Evolutionary conservation across 1,140 invertebrate species (phyloP).

Genomic region (Lordiphosa mommai): DNA sequence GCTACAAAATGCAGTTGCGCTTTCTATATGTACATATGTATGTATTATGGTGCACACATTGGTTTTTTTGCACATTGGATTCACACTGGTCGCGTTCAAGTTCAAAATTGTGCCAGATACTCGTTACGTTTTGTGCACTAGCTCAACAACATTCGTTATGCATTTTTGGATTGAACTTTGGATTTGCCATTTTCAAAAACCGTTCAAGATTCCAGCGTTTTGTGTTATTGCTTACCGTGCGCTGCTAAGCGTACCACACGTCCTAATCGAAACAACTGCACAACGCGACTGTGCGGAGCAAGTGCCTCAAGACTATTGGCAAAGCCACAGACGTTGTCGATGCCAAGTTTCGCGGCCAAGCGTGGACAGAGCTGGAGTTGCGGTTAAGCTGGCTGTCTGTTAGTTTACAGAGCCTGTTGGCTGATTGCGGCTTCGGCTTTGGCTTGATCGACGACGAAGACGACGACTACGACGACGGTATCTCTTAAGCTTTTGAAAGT

Average conservation of each 20-base stretch:
- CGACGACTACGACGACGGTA: not conserved
- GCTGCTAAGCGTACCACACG: slow-evolving; percentile 56
- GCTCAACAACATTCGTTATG: not conserved
- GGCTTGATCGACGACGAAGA: not conserved
- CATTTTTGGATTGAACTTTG: not conserved
- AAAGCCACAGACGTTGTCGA: slow-evolving; percentile 7
- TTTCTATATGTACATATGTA: slow-evolving; percentile 51
- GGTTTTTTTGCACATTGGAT: too few species aligned
- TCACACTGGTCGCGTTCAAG: not conserved
- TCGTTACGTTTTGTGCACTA: too few species aligned
- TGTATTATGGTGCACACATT: not conserved
- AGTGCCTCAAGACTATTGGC: slow-evolving; percentile 39
- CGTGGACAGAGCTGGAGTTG: slow-evolving; percentile 8
- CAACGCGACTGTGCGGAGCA: slow-evolving; percentile 59
- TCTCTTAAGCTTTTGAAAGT: slow-evolving; percentile 74
- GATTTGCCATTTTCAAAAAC: not conserved
- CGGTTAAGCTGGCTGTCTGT: slow-evolving; percentile 12
- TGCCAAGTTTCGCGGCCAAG: slow-evolving; percentile 31
- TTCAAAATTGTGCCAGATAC: too few species aligned
- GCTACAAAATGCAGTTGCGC: slow-evolving; percentile 59
- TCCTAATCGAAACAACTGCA: slow-evolving; percentile 57
- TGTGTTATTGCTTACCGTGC: slow-evolving; percentile 52
- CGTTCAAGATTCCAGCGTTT: slow-evolving; percentile 4
- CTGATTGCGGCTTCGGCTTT: slow-evolving; percentile 17
- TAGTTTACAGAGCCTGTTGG: slow-evolving; percentile 37